Conservation (phyloP, 2,113 vertebrate genomes). For the Rana temporaria region DNA sequence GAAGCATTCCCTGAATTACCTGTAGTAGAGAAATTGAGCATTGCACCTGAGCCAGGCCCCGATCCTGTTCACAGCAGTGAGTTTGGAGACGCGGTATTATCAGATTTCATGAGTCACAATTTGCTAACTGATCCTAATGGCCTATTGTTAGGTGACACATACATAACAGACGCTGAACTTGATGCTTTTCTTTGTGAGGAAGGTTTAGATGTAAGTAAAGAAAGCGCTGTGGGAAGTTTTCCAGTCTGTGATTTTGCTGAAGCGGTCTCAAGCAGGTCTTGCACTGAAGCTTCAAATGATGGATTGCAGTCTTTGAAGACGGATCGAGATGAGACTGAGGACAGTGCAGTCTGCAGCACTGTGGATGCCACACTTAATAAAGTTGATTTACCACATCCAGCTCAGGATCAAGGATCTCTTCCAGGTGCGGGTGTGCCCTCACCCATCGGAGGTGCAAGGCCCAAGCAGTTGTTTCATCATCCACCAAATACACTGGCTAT, state of each 20-base stretch:
- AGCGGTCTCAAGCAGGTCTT: not conserved
- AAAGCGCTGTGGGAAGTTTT: slow-evolving; percentile 60
- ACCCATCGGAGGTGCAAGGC: slow-evolving; percentile 81
- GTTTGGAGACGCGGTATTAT: slow-evolving; percentile 12
- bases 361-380: slow-evolving; percentile 57
- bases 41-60: not conserved
- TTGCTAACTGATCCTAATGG: slow-evolving; percentile 74
- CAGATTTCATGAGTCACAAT: slow-evolving; percentile 48
- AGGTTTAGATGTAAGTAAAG: slow-evolving; percentile 59
- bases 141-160: slow-evolving; percentile 69
- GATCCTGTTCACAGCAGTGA: not conserved
- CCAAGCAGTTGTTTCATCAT: slow-evolving; percentile 80
- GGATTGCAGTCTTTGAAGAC: slow-evolving; percentile 19
- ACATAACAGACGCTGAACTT: slow-evolving; percentile 89
- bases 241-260: slow-evolving; percentile 52
- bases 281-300: not conserved
- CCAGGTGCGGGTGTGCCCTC: slow-evolving; percentile 64
- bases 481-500: slow-evolving; percentile 63
- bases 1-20: slow-evolving; percentile 44
- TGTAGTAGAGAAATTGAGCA: slow-evolving; percentile 52
- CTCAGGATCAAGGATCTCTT: slow-evolving; percentile 58
- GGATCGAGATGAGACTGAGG: slow-evolving; percentile 55
- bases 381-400: slow-evolving; percentile 2
- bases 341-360: not conserved
- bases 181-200: slow-evolving; percentile 89